These are phyloP conservation scores for Coryphaenoides rupestris DNA, from an alignment of 2,113 vertebrate genomes.

Conservation along the genomic window DNA sequence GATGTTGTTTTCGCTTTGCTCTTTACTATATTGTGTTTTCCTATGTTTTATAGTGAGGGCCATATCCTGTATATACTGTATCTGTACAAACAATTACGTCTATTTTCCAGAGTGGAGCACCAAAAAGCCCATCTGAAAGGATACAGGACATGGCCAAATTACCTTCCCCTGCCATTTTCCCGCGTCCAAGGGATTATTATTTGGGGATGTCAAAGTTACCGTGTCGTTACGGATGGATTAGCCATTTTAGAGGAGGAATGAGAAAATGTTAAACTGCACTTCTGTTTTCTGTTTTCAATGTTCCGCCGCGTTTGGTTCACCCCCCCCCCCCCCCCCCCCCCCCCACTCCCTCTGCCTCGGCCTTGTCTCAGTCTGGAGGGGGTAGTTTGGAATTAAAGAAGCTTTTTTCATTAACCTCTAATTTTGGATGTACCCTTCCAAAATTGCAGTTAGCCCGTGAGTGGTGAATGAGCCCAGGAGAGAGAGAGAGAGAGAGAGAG, in stretches of 20 bases:
- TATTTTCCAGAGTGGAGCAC: no score
- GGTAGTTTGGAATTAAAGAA: slow-evolving; percentile 33
- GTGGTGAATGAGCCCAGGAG: not conserved
- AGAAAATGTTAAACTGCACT: slow-evolving; percentile 44
- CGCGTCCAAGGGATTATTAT: slow-evolving; percentile 10
- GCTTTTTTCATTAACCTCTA: slow-evolving; percentile 42
- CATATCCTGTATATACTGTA: no score
- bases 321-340: no score
- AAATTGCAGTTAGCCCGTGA: slow-evolving; percentile 54
- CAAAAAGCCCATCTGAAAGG: no score
- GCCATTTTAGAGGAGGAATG: slow-evolving; percentile 44
- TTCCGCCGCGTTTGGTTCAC: slow-evolving; percentile 43
- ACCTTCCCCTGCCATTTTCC: not conserved
- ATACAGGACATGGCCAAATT: not conserved
- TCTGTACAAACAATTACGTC: no score
- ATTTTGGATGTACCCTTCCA: slow-evolving; percentile 53
- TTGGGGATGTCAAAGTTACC: slow-evolving; percentile 33
- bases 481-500: no score
- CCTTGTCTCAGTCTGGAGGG: slow-evolving; percentile 43
- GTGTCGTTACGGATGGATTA: slow-evolving; percentile 33
- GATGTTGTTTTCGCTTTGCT: no score
- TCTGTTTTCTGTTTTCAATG: slow-evolving; percentile 6
- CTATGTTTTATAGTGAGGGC: no score
- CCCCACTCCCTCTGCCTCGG: slow-evolving; percentile 45
- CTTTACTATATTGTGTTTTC: no score